phyloP scores from a whole-genome alignment of 2,888 invertebrate species.

The Eupithecia pulchellata region DNA sequence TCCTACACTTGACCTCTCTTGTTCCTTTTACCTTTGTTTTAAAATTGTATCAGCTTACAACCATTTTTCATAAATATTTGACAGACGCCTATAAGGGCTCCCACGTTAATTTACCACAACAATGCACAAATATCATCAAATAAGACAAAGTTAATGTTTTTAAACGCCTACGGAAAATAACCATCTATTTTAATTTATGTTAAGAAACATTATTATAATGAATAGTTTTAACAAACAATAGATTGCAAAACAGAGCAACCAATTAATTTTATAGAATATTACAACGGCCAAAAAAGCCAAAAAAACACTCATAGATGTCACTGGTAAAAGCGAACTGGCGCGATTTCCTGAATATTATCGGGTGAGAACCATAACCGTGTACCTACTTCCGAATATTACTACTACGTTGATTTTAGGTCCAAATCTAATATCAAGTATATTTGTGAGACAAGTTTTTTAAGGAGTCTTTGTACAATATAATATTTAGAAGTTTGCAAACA shows the following conservation, averaged over 20 bases:
- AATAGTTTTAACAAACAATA: no score
- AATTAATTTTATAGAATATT: no score
- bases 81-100: conserved; percentile 19
- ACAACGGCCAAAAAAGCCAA: not conserved
- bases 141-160: conserved; percentile 5
- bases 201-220: no score
- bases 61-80: conserved; percentile 21
- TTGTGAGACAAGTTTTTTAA: no score
- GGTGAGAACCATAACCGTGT: no score
- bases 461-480: no score
- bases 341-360: not conserved
- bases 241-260: no score
- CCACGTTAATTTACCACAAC: conserved; percentile 18
- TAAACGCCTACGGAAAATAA: not conserved
- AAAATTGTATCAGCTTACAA: conserved; percentile 16
- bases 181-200: not conserved
- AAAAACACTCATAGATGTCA: not conserved
- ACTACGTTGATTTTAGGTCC: no score
- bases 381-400: no score
- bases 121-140: conserved; percentile 16
- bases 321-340: not conserved
- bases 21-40: conserved; percentile 10
- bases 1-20: conserved; percentile 28
- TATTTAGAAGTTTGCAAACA: no score
- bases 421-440: no score